These are phyloP conservation scores for Nesospiza acunhae DNA, from an alignment of 2,113 vertebrate genomes.

Conservation along the genomic window DNA sequence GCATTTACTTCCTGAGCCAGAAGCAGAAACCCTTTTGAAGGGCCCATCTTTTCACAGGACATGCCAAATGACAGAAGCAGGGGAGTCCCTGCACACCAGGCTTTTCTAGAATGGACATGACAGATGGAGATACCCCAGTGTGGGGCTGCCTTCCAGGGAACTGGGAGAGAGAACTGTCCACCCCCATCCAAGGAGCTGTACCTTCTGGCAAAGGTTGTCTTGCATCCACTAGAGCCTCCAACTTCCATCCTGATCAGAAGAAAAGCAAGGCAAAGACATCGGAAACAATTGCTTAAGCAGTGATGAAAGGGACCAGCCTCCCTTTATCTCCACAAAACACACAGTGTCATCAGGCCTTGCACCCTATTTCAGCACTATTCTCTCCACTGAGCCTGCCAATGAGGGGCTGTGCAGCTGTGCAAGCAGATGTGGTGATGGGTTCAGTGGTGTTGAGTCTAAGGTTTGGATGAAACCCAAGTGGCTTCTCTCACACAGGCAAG, in stretches of 20 bases:
- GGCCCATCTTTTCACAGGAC: background rate
- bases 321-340: slow-evolving; percentile 34
- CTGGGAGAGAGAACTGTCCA: background rate
- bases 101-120: background rate
- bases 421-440: slow-evolving; percentile 10
- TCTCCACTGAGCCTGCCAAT: background rate
- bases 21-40: background rate
- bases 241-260: background rate
- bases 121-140: background rate
- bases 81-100: background rate
- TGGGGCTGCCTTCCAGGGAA: background rate
- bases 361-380: slow-evolving; percentile 29
- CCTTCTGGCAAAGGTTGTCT: slow-evolving; percentile 2
- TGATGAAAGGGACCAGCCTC: slow-evolving; percentile 28
- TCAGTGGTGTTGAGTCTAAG: background rate
- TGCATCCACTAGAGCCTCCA: background rate
- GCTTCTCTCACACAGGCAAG: background rate
- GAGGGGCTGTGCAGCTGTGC: background rate
- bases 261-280: background rate
- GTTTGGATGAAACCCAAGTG: background rate
- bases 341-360: slow-evolving; percentile 33
- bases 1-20: background rate
- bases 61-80: rapidly evolving
- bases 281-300: slow-evolving; percentile 10
- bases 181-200: background rate